phyloP scores from a whole-genome alignment of 1,140 invertebrate genomes.

The Ridgeia piscesae region DNA sequence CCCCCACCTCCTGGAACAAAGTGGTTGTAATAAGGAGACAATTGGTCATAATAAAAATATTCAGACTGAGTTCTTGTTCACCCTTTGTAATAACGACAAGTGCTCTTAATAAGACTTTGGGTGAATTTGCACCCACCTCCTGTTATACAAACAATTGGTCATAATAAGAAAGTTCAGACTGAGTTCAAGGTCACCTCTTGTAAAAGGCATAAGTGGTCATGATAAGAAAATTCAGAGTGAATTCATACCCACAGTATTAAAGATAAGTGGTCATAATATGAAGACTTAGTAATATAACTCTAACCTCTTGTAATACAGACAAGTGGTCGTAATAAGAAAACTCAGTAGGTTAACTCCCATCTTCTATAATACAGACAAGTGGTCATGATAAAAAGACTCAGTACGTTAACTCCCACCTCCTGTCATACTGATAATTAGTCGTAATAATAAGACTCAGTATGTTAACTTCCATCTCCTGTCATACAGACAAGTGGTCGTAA shows the following conservation, averaged over 20 bases:
- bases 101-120: not conserved
- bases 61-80: constrained; percentile 61
- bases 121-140: not conserved
- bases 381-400: not conserved
- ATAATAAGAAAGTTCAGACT: not conserved
- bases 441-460: not conserved
- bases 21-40: not conserved
- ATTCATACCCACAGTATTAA: too few relatives aligned
- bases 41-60: not conserved
- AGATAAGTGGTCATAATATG: not conserved
- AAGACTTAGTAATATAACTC: not conserved
- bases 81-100: constrained; percentile 45
- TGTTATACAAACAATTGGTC: not conserved
- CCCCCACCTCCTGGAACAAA: constrained; percentile 1
- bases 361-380: not conserved
- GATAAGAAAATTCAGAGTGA: not conserved
- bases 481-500: constrained; percentile 57
- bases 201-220: not conserved
- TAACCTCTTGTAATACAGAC: constrained; percentile 5
- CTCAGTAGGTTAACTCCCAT: not conserved
- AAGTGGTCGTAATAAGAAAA: not conserved
- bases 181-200: too few relatives aligned
- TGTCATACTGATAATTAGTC: constrained; percentile 44
- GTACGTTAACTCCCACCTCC: not conserved
- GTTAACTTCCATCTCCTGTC: constrained; percentile 64